Evolutionary conservation across 2,888 invertebrate species (phyloP).

Genomic region (Acleris sparsana): DNA sequence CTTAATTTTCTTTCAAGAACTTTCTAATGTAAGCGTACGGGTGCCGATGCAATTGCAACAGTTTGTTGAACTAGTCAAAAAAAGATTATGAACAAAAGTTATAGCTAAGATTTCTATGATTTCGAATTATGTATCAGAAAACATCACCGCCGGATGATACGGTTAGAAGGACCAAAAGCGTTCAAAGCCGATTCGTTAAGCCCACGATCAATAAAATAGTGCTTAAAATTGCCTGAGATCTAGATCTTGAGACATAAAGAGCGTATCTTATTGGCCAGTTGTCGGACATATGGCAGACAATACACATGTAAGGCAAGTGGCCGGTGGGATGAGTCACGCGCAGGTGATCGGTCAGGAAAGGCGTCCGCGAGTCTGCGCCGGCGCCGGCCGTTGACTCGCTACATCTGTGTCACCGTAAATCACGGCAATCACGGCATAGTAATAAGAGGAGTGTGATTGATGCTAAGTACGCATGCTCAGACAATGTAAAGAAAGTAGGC

Average conservation of each 20-base stretch:
- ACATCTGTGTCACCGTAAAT: conserved; percentile 21
- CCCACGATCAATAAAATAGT: conserved; percentile 12
- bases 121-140: no score
- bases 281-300: conserved; percentile 24
- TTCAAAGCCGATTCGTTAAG: conserved; percentile 2
- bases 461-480: conserved; percentile 4
- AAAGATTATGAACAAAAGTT: no score
- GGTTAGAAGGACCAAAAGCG: not conserved
- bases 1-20: conserved; percentile 24
- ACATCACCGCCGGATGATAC: not conserved
- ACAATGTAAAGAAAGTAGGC: conserved; percentile 7
- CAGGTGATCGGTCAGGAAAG: conserved; percentile 34
- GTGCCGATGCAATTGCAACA: conserved; percentile 5
- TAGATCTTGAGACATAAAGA: conserved; percentile 19
- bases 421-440: conserved; percentile 3
- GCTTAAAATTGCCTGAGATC: conserved; percentile 12
- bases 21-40: conserved; percentile 22
- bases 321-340: conserved; percentile 35
- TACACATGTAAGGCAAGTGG: conserved; percentile 27
- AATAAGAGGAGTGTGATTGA: conserved; percentile 5
- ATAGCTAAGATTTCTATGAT: no score
- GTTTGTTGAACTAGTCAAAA: not conserved
- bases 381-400: conserved; percentile 34
- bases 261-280: conserved; percentile 7
- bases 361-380: conserved; percentile 36